phyloP scores from a whole-genome alignment of 2,797 vertebrate species.

The Hylomyscus alleni region DNA sequence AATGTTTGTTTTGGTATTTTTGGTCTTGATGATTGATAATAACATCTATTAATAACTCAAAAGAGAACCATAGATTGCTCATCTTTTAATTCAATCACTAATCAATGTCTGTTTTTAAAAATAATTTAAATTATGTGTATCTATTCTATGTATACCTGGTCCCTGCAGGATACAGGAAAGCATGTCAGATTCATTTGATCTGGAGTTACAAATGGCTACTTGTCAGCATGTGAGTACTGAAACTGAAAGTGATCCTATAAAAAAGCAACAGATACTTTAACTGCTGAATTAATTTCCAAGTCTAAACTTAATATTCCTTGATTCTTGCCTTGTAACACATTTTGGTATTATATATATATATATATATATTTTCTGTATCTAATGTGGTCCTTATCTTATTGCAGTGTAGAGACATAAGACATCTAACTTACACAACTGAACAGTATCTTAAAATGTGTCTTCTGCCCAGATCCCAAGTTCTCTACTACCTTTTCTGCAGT shows the following conservation, averaged over 20 bases:
- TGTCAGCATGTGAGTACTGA: background rate
- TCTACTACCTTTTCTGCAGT: background rate
- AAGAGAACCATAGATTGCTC: background rate
- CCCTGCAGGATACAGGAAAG: background rate
- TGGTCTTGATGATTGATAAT: background rate
- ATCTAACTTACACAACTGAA: background rate
- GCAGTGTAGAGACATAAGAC: background rate
- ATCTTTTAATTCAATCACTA: background rate
- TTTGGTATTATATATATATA: background rate
- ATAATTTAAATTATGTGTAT: background rate
- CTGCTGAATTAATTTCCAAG: background rate
- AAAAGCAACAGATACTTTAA: background rate
- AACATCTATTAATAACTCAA: background rate
- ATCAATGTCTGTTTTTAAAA: background rate
- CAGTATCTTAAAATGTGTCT: background rate
- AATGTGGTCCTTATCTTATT: background rate
- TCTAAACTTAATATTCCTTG: too few species aligned
- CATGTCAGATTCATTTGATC: background rate
- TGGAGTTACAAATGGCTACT: background rate
- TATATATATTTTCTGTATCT: background rate
- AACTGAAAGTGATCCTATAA: background rate
- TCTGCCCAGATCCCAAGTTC: background rate
- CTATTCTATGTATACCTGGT: background rate
- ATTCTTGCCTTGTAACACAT: background rate
- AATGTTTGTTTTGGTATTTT: background rate